Evolutionary conservation across 1,140 invertebrate species (phyloP), one percentile per base, ranked within the genome.

Genomic region (Drosophila watanabei): DNA sequence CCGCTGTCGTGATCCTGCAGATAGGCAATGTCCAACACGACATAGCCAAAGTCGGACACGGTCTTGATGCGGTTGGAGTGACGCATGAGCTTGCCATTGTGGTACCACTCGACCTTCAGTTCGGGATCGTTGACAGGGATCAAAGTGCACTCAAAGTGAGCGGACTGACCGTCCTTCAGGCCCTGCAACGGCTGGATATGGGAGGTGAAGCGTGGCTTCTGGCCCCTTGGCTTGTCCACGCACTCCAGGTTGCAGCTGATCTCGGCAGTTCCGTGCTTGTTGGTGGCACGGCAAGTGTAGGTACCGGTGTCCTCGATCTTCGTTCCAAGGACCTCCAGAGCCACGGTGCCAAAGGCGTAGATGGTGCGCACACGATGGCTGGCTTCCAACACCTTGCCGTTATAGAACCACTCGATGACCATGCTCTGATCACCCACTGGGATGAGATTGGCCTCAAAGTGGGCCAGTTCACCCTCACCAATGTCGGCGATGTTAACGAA

Each of bases 391-490:
- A 95, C 90, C 93, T 99, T 96, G 39, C 97, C 97, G 93, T 99
- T 98, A 86, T 97, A 99, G 94, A 98, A 98, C 98, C 98, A 99
- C 94, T 99, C 98, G 32, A 99, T 97, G 32, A 96, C 95, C 98
- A 99, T 99, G 32, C 96, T 97, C 91, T 99, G 98, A 93, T 99
- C 98, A 28, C 98, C 98, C 57, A 98, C 96, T 13, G 98, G 98
- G 48, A 98, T 96, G 1, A 99, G 94, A 43, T 97, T 98, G 16
- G 98, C 98, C 94, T 99, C 98, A 92, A 98, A 99, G 91, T 98
- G 98, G 83, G 97, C 98, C 80, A 98, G 96, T 94, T 98, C 97
- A 45, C 97, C 97, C 94, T 98, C 98, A 13, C 95, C 96, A 16
- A 98, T 94, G 82, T 98, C 97, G 8, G 94, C 94, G 51, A 98